These are phyloP conservation scores for Herpetotheres cachinnans DNA, from an alignment of 2,113 vertebrate genomes.

Conservation along the genomic window DNA sequence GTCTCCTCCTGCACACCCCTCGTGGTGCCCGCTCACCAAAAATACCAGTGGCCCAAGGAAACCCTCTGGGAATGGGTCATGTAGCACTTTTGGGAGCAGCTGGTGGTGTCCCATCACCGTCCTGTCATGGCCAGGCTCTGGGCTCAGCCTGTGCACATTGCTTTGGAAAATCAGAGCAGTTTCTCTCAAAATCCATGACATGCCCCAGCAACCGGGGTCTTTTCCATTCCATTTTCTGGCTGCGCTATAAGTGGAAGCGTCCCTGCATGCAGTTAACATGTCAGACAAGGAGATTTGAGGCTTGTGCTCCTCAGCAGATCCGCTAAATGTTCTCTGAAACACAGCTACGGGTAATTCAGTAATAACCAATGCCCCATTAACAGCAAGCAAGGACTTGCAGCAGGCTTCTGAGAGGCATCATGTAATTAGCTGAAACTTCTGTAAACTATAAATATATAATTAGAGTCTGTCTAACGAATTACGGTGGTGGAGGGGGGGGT, in stretches of 20 bases:
- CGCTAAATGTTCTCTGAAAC: neutral
- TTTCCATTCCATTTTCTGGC: neutral
- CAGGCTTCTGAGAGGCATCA: neutral
- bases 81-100: neutral
- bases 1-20: neutral
- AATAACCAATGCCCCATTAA: neutral
- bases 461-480: neutral
- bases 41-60: neutral
- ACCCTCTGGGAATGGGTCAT: neutral
- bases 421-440: neutral
- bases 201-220: neutral
- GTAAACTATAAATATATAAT: slow-evolving; percentile 14
- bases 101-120: neutral
- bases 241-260: neutral
- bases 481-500: neutral
- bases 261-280: neutral
- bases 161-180: neutral
- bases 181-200: neutral
- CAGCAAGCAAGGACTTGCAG: neutral
- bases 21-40: rapidly evolving
- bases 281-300: neutral
- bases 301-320: neutral
- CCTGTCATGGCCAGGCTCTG: rapidly evolving
- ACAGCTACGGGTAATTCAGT: neutral
- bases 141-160: neutral